Percentiles rank a stretch among this genome's conserved stretches.
Evolutionary conservation across 2,888 invertebrate genomes (phyloP).

Genomic region (Rapana venosa): DNA sequence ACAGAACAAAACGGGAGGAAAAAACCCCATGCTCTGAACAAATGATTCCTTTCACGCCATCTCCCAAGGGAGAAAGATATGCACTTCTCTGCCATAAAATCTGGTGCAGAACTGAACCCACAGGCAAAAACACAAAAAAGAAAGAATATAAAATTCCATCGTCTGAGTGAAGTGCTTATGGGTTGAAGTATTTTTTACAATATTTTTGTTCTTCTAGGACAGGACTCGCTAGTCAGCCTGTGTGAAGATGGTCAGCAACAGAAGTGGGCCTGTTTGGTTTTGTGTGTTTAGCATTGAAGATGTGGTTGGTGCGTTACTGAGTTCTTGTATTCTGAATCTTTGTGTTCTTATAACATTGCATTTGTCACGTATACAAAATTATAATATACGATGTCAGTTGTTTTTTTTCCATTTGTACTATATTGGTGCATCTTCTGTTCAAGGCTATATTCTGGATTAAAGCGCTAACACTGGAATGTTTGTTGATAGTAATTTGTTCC

Average conservation of each 20-base stretch:
- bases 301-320: background rate
- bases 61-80: no score
- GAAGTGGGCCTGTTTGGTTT: background rate
- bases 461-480: slow-evolving; percentile 8
- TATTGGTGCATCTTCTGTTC: background rate
- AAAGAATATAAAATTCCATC: no score
- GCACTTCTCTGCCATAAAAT: background rate
- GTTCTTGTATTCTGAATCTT: background rate
- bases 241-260: background rate
- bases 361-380: background rate
- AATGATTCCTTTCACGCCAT: no score
- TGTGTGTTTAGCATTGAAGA: background rate
- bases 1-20: no score
- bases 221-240: background rate
- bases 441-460: slow-evolving; percentile 17
- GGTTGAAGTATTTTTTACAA: background rate
- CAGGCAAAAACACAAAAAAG: no score
- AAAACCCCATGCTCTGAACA: no score
- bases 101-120: background rate
- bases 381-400: background rate
- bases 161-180: no score
- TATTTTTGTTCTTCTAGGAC: background rate
- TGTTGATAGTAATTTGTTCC: background rate
- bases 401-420: background rate
- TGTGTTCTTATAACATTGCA: background rate